Evolutionary conservation across 2,888 invertebrate genomes (phyloP), one percentile per base, ranked within the genome.

Genomic region (Hermaeophaga mercurialis): DNA sequence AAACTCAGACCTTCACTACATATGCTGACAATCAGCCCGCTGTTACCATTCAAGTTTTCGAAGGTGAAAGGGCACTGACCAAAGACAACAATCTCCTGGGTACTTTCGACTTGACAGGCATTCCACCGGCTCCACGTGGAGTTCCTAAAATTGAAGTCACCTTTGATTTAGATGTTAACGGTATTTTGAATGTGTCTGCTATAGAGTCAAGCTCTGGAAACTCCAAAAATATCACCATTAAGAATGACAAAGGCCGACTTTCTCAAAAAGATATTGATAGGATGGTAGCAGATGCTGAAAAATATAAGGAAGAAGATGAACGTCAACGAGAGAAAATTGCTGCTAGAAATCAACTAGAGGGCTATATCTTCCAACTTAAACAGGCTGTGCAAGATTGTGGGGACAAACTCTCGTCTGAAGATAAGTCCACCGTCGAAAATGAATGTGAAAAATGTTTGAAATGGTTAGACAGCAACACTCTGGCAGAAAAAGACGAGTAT

Each of bases 181-280:
- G 89, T 46, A 89, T 90, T 63, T 70, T 83, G 34, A 83, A 84
- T 66, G 79, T 84, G 1, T 79, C 81, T 1, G 82, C 81, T 12
- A 82, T 81, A 69, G 85, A 86, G 66, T 81, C 78, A 54, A 81
- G 83, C 59, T 83, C 83, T 8, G 85, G 85, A 2, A 87, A 86
- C 60, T 83, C 82, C 56, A 86, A 86, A 73, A 87, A 87, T 74
- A 90, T 91, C 62, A 87, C 87, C 54, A 92, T 91, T 62, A 89
- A 88, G 74, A 91, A 91, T 78, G 90, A 92, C 79, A 89, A 87
- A 70, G 90, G 91, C 0, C 82, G 91, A 4, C 79, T 92, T 43
- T 89, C 89, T 12, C 89, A 91, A 72, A 86, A 86, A 6, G 91
- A 92, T 70, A 92, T 92, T 63, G 90, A 92, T 61, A 81, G 86